phyloP scores from a whole-genome alignment of 2,888 invertebrate genomes.

The Phasia obesa region DNA sequence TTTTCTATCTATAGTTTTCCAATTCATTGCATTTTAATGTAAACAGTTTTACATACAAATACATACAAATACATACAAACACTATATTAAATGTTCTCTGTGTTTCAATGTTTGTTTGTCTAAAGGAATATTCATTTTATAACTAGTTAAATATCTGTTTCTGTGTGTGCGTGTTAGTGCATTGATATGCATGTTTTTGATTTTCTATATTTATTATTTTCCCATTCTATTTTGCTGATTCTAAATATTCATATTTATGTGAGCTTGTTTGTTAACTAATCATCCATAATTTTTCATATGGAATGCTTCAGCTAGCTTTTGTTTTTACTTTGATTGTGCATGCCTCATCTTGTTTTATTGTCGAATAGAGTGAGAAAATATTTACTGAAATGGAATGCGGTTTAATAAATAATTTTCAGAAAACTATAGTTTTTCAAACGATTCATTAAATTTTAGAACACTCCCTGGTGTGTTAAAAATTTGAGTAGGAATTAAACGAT shows the following conservation, averaged over 20 bases:
- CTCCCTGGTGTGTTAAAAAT: no score
- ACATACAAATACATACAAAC: no score
- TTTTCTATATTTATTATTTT: not conserved
- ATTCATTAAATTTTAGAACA: no score
- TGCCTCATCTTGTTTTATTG: constrained; percentile 29
- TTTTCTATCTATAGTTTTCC: constrained; percentile 62
- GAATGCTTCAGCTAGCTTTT: constrained; percentile 13
- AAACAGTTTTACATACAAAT: constrained; percentile 24
- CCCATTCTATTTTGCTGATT: not conserved
- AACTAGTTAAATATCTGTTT: constrained; percentile 10
- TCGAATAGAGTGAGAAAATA: constrained; percentile 3
- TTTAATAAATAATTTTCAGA: not conserved
- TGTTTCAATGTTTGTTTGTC: not conserved
- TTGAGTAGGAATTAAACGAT: no score
- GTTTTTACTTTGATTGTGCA: constrained; percentile 1
- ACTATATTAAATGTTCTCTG: not conserved
- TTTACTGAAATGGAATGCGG: constrained; percentile 4
- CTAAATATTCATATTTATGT: constrained; percentile 12
- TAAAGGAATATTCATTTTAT: constrained; percentile 9
- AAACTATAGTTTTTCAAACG: no score
- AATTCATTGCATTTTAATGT: constrained; percentile 55
- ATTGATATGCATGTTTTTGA: not conserved
- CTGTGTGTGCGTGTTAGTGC: constrained; percentile 1
- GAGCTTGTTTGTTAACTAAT: not conserved
- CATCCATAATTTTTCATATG: constrained; percentile 36